These are phyloP conservation scores for Characodon lateralis DNA, from an alignment of 2,797 vertebrate genomes.

Conservation along the genomic window DNA sequence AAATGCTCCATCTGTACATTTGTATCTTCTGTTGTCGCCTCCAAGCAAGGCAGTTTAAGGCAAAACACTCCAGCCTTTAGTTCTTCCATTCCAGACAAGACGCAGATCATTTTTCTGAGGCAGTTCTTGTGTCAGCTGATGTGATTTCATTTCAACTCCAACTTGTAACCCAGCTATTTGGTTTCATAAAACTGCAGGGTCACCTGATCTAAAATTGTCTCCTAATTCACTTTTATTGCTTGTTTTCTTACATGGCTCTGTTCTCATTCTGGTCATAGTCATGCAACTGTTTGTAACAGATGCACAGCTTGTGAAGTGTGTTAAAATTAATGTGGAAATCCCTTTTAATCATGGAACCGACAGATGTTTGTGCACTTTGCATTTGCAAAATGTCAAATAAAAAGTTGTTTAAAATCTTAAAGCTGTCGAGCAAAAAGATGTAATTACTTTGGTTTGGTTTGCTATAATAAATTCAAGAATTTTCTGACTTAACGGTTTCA, in stretches of 20 bases:
- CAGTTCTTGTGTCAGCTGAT: not conserved
- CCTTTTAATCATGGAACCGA: not conserved
- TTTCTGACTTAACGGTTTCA: conserved; percentile 9
- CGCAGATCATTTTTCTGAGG: not conserved
- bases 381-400: not conserved
- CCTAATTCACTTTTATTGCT: not conserved
- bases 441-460: not conserved
- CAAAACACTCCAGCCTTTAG: not conserved
- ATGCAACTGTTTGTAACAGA: not conserved
- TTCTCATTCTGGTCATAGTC: not conserved
- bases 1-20: conserved; percentile 10
- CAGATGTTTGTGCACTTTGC: not conserved
- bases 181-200: not conserved
- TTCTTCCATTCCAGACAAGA: not conserved
- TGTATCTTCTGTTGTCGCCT: conserved; percentile 4
- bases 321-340: not conserved
- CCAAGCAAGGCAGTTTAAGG: not conserved
- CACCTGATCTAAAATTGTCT: not conserved
- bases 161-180: not conserved
- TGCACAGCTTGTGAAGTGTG: not conserved
- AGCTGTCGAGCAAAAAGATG: not conserved
- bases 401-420: not conserved
- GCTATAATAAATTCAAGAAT: not conserved
- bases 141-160: not conserved
- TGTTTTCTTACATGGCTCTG: not conserved